Evolutionary conservation across 2,888 invertebrate genomes (phyloP), one percentile per base, ranked within the genome.

Genomic region (Lingula anatina): DNA sequence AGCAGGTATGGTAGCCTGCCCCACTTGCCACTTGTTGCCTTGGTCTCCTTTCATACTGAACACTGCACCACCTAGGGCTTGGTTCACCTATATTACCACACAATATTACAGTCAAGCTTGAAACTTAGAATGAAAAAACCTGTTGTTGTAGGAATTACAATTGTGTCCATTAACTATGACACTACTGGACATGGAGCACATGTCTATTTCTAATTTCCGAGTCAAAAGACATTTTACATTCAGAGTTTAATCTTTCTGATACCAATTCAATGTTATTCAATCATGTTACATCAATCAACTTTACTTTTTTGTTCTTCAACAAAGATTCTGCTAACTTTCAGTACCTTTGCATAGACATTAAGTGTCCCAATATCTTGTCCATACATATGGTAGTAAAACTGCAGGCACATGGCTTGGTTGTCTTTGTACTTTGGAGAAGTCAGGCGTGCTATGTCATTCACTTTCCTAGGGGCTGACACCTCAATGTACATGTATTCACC

Each of bases 401-500:
- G 48, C 1, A 66, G 54, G 52, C 68, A 68, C 26, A 64, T 48
- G 21, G 50, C 57, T 24, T 44, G 46, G 2, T n/a, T 57, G 47
- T 65, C 61, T 20, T 43, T 47, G 49, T 61, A 62, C 4, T 43
- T 3, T 12, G 62, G 64, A 2, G 64, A 56, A 24, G 61, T 50
- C 5, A 65, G 41, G 18, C 61, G 48, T 2, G 66, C 65, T 15
- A 40, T 65, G 43, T 63, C 57, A 1, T 83, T 83, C 0, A 80
- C 80, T 56, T 79, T 65, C 45, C 83, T 71, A 1, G 83, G 83
- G 55, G 78, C 80, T 3, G 81, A 75, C 0, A 83, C 80, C 64
- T 83, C 83, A 38, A 83, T 82, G 66, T 75, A 83, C 12, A 82
- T 80, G 59, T 83, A 84, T 47, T 63, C 52, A 24, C 67, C 66